Conservation (phyloP, 2,797 vertebrate species). For the Acanthornis magna region DNA sequence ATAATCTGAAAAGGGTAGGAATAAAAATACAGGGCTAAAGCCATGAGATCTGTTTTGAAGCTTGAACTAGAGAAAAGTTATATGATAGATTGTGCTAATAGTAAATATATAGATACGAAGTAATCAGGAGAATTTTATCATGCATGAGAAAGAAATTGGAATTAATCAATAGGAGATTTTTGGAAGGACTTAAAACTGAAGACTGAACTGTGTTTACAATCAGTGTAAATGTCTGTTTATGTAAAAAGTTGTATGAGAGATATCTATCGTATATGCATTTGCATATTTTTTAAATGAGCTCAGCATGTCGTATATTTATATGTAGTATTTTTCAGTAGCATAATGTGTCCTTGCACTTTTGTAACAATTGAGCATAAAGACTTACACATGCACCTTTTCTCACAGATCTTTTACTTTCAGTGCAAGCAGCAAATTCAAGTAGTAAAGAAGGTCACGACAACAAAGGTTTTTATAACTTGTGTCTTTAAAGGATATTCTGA, state of each 20-base stretch:
- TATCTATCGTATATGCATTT: background rate
- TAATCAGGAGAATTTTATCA: constrained; percentile 37
- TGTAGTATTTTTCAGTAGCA: background rate
- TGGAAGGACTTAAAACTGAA: constrained; percentile 6
- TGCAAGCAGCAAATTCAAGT: constrained; percentile 77
- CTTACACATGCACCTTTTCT: constrained; percentile 70
- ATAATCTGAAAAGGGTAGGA: constrained; percentile 20
- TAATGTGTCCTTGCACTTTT: constrained; percentile 33
- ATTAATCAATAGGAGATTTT: background rate
- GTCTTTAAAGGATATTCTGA: constrained; percentile 75
- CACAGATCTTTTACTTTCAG: constrained; percentile 74
- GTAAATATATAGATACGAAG: constrained; percentile 25
- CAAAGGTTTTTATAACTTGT: constrained; percentile 74
- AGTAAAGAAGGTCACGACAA: constrained; percentile 75
- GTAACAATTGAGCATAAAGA: constrained; percentile 45
- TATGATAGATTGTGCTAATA: constrained; percentile 49
- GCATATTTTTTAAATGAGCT: background rate
- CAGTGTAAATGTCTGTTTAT: constrained; percentile 14
- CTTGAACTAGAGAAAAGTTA: constrained; percentile 60
- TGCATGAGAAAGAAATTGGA: constrained; percentile 1
- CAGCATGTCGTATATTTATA: background rate
- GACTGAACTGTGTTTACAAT: constrained; percentile 9
- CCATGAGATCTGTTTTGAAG: constrained; percentile 55
- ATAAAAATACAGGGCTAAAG: constrained; percentile 53
- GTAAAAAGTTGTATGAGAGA: background rate